A percentile compares a stretch with the other conserved stretches of the same genome.
Evolutionary conservation across 37 sponge, comb jelly and placozoan species (phyloP).

Genomic region (Ephydatia muelleri): DNA sequence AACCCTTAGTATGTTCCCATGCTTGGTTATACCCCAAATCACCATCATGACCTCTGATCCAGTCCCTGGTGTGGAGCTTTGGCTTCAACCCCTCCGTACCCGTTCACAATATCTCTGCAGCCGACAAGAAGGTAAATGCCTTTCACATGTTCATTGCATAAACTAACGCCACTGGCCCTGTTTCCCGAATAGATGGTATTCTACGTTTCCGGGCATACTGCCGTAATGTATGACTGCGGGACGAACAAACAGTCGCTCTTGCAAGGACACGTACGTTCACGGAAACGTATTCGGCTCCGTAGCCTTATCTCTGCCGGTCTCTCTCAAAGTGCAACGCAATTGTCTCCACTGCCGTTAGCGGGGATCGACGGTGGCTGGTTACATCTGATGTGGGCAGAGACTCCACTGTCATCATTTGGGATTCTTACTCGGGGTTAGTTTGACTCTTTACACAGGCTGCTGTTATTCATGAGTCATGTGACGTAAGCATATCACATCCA

Average conservation of each 20-base stretch:
- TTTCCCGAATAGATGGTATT: slow-evolving; percentile 69
- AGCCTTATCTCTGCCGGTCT: background rate
- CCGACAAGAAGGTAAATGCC: slow-evolving; percentile 58
- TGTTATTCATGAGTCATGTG: too few relatives aligned
- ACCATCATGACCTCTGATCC: background rate
- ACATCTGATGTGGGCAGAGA: slow-evolving; percentile 87
- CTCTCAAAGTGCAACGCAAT: slow-evolving; percentile 67
- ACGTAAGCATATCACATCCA: too few relatives aligned
- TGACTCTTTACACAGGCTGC: background rate
- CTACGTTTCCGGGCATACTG: slow-evolving; percentile 86
- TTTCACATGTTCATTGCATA: background rate
- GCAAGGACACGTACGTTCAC: slow-evolving; percentile 78
- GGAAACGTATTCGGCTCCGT: background rate
- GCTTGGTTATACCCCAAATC: background rate
- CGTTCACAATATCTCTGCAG: slow-evolving; percentile 79
- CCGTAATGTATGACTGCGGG: slow-evolving; percentile 79
- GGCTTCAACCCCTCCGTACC: slow-evolving; percentile 74
- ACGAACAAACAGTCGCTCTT: slow-evolving; percentile 76
- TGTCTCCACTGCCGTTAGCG: slow-evolving; percentile 86
- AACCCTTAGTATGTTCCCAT: too few relatives aligned
- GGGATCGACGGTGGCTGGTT: slow-evolving; percentile 87
- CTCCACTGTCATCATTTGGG: slow-evolving; percentile 82
- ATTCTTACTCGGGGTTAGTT: slow-evolving; percentile 79
- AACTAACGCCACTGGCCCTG: background rate
- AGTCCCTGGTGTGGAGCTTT: slow-evolving; percentile 83